A percentile compares a stretch with the other conserved stretches of the same genome.
Conservation (phyloP, 2,888 invertebrate genomes). For the Drosophila planitibia region DNA sequence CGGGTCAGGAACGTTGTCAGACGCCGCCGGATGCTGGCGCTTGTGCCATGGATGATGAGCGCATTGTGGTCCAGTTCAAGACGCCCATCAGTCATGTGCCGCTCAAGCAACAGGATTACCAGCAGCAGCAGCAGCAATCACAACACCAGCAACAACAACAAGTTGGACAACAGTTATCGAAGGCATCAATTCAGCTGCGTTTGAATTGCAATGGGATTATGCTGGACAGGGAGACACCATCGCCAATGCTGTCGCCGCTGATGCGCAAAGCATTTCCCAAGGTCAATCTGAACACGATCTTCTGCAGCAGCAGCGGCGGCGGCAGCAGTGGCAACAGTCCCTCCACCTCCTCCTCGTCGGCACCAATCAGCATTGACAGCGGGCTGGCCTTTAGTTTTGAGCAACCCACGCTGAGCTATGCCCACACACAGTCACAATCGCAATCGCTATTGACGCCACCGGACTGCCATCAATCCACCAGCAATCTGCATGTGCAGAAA, state of each 20-base stretch:
- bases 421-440: constrained; percentile 48
- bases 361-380: constrained; percentile 70
- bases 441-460: constrained; percentile 59
- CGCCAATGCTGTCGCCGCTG: constrained; percentile 59
- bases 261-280: constrained; percentile 82
- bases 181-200: constrained; percentile 50
- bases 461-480: constrained; percentile 24
- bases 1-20: constrained; percentile 46
- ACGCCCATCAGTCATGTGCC: constrained; percentile 72
- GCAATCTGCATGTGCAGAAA: constrained; percentile 83
- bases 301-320: constrained; percentile 66
- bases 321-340: constrained; percentile 14
- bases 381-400: constrained; percentile 66
- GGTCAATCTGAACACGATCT: constrained; percentile 84
- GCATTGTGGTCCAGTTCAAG: constrained; percentile 74
- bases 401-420: constrained; percentile 46
- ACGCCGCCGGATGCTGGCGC: constrained; percentile 57
- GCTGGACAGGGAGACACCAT: constrained; percentile 60
- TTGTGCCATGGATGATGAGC: constrained; percentile 37
- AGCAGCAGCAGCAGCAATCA: constrained; percentile 23
- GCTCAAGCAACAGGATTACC: constrained; percentile 58
- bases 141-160: constrained; percentile 14
- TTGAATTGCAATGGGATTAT: constrained; percentile 48
- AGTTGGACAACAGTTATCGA: constrained; percentile 19
- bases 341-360: constrained; percentile 32